Evolutionary conservation across 2,888 invertebrate species (phyloP), one percentile per base, ranked within the genome.

Genomic region (Cynaeus angustus): DNA sequence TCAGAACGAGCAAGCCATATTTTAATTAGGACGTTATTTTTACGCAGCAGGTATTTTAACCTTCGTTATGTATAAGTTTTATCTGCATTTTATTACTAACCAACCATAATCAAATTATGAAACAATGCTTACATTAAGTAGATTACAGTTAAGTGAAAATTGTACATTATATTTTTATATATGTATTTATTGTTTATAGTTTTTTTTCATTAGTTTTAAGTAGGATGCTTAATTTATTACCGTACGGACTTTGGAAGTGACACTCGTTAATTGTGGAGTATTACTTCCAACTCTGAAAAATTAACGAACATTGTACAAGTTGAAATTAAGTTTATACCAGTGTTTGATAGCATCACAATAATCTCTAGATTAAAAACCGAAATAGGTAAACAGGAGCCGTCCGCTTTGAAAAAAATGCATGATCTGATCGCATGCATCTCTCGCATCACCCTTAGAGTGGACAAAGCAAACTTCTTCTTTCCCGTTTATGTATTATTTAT

Each of bases 121-220:
- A 68, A 72, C 72, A 73, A 77, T 80, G 78, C 77, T 80, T 80
- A 80, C 75, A 76, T 78, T 79, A 79, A 77, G 77, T 80, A 80
- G 75, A 74, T 77, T 72, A 72, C 58, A 69, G 68, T 74, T 74
- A 79, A 77, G 75, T 79, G 67, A 78, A 80, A 62, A 77, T 71
- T 82, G 82, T 82, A 82, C 77, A 81, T 80, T 81, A 82, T 83
- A 83, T 83, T 83, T 83, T 83, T 83, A 82, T 83, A 75, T 75
- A 77, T 82, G 81, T 82, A 81, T 82, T 82, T 82, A 80, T 82
- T 82, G 80, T 82, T 82, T 81, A 80, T 82, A 80, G 52, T 73
- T 74, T 74, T 75, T 75, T 74, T 41, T 21, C n/a, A 76, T 75
- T 77, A 75, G 68, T 75, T 73, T 66, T 74, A 73, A 74, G 74